These are phyloP conservation scores for Pseudolaguvia tuberculata DNA, from an alignment of 2,113 vertebrate genomes.

Conservation along the genomic window DNA sequence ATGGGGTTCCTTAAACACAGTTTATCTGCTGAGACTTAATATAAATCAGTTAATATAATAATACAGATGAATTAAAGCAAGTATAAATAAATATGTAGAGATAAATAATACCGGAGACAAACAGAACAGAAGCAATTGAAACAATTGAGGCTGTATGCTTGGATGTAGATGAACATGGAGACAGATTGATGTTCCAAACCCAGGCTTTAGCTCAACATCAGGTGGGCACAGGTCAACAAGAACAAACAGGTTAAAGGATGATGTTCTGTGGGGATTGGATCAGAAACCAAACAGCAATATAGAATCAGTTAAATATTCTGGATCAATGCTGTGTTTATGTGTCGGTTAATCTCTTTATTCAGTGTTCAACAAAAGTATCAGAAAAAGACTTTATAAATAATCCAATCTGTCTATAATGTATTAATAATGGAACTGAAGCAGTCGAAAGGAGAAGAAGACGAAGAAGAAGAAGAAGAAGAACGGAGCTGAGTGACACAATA, in stretches of 20 bases:
- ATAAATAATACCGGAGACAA: neutral
- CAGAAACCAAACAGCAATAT: neutral
- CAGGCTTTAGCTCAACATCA: too few relatives aligned
- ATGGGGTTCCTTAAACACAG: neutral
- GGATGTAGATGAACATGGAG: too few relatives aligned
- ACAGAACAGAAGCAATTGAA: too few relatives aligned
- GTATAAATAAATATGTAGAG: neutral
- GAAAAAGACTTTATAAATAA: neutral
- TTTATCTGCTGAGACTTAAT: neutral
- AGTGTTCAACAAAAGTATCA: neutral
- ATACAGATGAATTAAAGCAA: neutral
- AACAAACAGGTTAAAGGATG: too few relatives aligned
- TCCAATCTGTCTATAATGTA: neutral
- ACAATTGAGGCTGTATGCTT: too few relatives aligned
- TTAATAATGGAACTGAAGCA: constrained; percentile 1
- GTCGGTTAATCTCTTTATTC: neutral
- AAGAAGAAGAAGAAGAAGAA: too few relatives aligned
- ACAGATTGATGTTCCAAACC: too few relatives aligned
- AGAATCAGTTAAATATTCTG: neutral
- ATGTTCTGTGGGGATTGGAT: too few relatives aligned
- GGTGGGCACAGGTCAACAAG: too few relatives aligned
- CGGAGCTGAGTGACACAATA: constrained; percentile 3
- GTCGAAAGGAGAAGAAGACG: too few relatives aligned
- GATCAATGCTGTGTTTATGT: neutral
- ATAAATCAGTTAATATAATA: neutral